Conservation (phyloP, 92 coral and sea anemone species). For the Blastomussa wellsi region DNA sequence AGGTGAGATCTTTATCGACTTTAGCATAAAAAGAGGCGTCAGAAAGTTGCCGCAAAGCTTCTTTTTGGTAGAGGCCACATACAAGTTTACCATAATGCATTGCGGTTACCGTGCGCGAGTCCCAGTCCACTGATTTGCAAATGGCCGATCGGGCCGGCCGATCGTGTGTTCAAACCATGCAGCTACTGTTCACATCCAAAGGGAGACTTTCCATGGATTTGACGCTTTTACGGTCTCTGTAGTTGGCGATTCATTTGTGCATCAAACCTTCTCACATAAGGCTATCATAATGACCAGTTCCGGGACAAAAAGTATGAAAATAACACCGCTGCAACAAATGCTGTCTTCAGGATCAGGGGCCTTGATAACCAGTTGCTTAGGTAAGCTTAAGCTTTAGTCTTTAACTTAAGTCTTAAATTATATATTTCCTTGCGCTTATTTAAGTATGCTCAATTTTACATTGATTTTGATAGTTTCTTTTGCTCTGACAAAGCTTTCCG, state of each 20-base stretch:
- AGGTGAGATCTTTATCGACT: too few species aligned
- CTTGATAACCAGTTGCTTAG: conserved; percentile 77
- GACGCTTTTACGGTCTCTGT: not conserved
- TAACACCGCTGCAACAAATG: conserved; percentile 90
- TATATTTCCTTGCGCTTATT: not conserved
- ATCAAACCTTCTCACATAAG: not conserved
- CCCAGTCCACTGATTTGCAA: too few species aligned
- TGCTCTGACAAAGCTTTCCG: not conserved
- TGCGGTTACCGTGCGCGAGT: too few species aligned
- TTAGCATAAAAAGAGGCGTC: too few species aligned
- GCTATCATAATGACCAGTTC: conserved; percentile 20
- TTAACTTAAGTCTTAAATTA: too few species aligned
- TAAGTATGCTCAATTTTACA: not conserved
- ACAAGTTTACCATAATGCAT: too few species aligned
- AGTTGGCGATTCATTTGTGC: not conserved
- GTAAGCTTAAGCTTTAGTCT: conserved; percentile 49
- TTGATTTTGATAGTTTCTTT: not conserved
- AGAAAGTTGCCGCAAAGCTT: too few species aligned
- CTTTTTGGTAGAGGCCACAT: too few species aligned
- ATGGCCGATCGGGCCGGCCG: too few species aligned
- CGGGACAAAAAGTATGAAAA: conserved; percentile 50
- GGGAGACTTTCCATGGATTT: not conserved
- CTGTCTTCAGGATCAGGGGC: conserved; percentile 92
- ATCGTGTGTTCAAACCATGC: too few species aligned
- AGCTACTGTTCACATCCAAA: not conserved